These are phyloP conservation scores for Microtus pennsylvanicus DNA, from an alignment of 2,113 vertebrate species.

Conservation along the genomic window DNA sequence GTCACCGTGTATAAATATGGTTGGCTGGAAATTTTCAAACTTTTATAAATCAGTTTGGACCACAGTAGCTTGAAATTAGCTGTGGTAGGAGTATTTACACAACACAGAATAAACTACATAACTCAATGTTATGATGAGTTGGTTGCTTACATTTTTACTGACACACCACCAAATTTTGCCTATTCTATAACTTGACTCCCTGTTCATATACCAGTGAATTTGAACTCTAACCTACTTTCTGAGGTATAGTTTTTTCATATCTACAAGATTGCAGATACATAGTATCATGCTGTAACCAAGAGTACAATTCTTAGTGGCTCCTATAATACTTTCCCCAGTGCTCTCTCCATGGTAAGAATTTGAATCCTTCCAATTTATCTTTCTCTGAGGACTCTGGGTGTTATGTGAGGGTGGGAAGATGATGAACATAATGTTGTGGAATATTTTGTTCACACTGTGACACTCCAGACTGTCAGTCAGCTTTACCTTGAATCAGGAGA, in stretches of 20 bases:
- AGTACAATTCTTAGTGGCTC: neutral
- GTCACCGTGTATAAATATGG: neutral
- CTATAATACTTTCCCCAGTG: neutral
- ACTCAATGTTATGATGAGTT: neutral
- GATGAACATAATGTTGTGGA: neutral
- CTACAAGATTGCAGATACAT: neutral
- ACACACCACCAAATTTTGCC: neutral
- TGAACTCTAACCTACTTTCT: neutral
- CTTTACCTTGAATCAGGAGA: neutral
- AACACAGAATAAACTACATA: neutral
- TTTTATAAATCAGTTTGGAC: neutral
- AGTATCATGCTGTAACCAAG: neutral
- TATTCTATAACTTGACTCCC: neutral
- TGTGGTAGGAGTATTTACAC: neutral
- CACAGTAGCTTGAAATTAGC: neutral
- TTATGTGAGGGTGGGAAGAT: fast-evolving
- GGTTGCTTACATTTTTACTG: neutral
- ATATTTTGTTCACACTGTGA: neutral
- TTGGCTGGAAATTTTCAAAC: neutral
- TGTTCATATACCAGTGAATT: neutral
- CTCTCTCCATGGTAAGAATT: slow-evolving; percentile 7
- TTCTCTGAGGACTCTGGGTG: neutral
- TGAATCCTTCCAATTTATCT: neutral
- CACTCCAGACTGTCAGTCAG: neutral
- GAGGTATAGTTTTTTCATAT: neutral